phyloP scores from a whole-genome alignment of 2,113 vertebrate genomes.

The Vidua macroura region DNA sequence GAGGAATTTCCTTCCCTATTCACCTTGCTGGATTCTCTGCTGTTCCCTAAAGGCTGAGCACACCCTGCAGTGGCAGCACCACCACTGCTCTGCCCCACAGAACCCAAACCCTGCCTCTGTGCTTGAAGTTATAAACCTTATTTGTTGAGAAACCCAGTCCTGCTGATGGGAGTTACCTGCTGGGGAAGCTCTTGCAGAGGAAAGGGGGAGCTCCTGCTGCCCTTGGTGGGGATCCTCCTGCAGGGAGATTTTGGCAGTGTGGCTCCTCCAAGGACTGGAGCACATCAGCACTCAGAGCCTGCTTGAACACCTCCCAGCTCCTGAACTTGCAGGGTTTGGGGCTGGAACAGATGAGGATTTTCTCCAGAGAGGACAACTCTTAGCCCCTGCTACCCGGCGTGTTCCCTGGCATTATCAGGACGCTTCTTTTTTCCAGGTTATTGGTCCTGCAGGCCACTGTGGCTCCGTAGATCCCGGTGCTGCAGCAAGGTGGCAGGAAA shows the following conservation, averaged over 20 bases:
- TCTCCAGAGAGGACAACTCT: neutral
- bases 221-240: fast-evolving
- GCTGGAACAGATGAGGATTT: neutral
- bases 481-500: slow-evolving; percentile 37
- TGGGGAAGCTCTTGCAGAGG: neutral
- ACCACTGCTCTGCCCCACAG: neutral
- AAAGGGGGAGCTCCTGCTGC: neutral
- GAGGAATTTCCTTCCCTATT: neutral
- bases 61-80: neutral
- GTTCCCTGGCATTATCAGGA: neutral
- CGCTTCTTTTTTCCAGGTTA: neutral
- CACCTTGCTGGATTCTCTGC: neutral
- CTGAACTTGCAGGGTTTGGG: neutral
- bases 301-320: neutral
- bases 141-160: neutral
- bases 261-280: neutral
- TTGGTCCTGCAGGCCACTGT: neutral
- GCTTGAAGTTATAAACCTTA: fast-evolving
- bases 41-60: neutral
- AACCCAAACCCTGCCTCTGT: fast-evolving
- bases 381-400: fast-evolving
- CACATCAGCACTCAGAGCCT: neutral
- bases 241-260: fast-evolving
- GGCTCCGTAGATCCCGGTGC: neutral
- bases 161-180: neutral